Percentiles rank a stretch among this genome's conserved stretches.
These are phyloP conservation scores for Acanthiza pusilla DNA, from an alignment of 2,797 vertebrate species.

Conservation along the genomic window DNA sequence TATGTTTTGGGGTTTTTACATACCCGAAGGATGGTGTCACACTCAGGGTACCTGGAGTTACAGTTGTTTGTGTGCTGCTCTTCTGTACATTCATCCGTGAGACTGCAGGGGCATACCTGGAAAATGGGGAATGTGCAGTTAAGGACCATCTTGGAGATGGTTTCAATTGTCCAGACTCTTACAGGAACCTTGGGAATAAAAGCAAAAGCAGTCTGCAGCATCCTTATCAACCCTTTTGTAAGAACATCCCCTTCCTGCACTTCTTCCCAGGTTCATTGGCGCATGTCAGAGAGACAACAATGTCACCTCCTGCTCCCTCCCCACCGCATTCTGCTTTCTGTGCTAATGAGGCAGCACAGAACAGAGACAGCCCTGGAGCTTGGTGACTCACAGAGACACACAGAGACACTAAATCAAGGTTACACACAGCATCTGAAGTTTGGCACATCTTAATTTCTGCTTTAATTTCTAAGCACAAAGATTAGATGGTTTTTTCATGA, in stretches of 20 bases:
- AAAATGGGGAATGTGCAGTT: background rate
- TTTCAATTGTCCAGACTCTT: background rate
- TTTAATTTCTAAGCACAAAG: background rate
- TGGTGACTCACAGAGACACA: background rate
- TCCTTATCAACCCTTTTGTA: background rate
- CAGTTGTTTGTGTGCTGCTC: background rate
- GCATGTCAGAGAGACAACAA: background rate
- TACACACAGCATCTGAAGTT: background rate
- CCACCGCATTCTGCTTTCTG: fast-evolving
- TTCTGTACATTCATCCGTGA: background rate
- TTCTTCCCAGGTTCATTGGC: background rate
- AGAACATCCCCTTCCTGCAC: background rate
- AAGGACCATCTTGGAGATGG: background rate
- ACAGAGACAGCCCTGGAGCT: background rate
- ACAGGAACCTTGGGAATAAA: background rate
- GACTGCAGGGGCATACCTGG: background rate
- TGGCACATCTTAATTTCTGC: background rate
- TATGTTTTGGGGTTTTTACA: background rate
- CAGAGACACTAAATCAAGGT: background rate
- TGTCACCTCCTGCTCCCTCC: background rate
- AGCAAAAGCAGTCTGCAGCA: background rate
- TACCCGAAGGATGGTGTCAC: fast-evolving
- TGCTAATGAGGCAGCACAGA: background rate
- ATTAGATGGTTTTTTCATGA: background rate
- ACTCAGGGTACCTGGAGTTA: background rate